Evolutionary conservation across 2,888 invertebrate species (phyloP), one percentile per base, ranked within the genome.

Genomic region (Choreutis nemorana): DNA sequence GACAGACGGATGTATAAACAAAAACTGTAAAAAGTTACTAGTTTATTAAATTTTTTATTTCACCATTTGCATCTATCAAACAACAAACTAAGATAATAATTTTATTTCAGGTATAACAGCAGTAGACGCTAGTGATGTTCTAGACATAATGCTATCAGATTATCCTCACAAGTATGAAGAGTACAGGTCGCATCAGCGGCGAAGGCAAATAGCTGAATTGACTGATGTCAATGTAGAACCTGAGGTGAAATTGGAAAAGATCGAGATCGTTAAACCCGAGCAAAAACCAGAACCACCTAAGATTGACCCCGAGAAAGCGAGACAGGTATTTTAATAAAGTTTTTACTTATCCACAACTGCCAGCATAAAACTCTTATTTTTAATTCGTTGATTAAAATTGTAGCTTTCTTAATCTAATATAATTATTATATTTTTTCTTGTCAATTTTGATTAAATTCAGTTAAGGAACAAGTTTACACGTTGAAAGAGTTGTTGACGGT

Each of bases 91-190:
- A n/a, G n/a, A n/a, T n/a, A n/a, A n/a, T n/a, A n/a, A 18, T 6
- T n/a, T 16, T 14, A 10, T 37, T 34, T 8, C 44, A 86, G 87
- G 94, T 40, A 77, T 97, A 41, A 97, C 96, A 2, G 96, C 96
- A 1, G 87, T 97, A 3, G 87, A 88, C 50, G 93, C 92, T 36
- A 90, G 93, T 27, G 97, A 97, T 63, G 93, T 98, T 27, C 79
- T 96, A 42, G 97, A 98, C 56, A 89, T 98, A 32, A 95, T 98
- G 95, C 87, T 90, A 42, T 87, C 89, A 16, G 98, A 98, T 71
- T 98, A 96, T 67, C 94, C 93, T 24, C 91, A 91, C 36, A 96
- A 97, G 55, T 97, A 95, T 58, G 92, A 94, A 62, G 96, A 96
- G 54, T 92, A 90, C 59, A 85, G 91, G 31, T 85, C 87, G 40